phyloP scores from a whole-genome alignment of 2,797 vertebrate genomes.

The Leucoraja ocellata region DNA sequence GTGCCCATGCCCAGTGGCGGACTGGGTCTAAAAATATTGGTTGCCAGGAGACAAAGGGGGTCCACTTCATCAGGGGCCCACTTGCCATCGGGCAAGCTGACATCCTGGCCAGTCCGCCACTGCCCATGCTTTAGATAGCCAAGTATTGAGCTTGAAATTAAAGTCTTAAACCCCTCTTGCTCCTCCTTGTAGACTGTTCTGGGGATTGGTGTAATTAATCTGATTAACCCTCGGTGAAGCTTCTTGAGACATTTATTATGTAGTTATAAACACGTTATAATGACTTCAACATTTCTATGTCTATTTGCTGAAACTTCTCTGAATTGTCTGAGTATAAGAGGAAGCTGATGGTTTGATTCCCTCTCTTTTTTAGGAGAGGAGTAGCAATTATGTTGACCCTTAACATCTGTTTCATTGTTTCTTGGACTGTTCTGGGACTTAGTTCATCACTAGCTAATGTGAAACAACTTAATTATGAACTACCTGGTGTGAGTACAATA shows the following conservation, averaged over 20 bases:
- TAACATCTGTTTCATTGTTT: constrained; percentile 32
- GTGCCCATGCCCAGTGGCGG: background rate
- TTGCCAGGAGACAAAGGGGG: too few relatives aligned
- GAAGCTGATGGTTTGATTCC: background rate
- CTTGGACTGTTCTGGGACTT: constrained; percentile 27
- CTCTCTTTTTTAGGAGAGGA: background rate
- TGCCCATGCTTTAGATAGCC: background rate
- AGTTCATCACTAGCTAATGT: background rate
- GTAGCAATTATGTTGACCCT: background rate
- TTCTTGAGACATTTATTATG: background rate
- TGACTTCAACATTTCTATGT: background rate
- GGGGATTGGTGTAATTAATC: background rate
- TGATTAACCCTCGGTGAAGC: background rate
- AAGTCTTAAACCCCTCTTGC: background rate
- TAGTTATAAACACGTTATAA: background rate
- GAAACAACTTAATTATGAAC: background rate
- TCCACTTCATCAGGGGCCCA: too few relatives aligned
- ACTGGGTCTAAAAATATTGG: too few relatives aligned
- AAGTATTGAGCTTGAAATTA: background rate
- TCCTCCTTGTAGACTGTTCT: background rate
- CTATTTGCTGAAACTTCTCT: background rate
- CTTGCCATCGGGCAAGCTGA: too few relatives aligned
- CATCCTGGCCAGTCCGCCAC: too few relatives aligned
- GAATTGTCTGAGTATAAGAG: background rate
- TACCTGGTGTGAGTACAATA: constrained; percentile 29